Conservation (phyloP, 2,888 invertebrate species). For the Cataglyphis cursor region DNA sequence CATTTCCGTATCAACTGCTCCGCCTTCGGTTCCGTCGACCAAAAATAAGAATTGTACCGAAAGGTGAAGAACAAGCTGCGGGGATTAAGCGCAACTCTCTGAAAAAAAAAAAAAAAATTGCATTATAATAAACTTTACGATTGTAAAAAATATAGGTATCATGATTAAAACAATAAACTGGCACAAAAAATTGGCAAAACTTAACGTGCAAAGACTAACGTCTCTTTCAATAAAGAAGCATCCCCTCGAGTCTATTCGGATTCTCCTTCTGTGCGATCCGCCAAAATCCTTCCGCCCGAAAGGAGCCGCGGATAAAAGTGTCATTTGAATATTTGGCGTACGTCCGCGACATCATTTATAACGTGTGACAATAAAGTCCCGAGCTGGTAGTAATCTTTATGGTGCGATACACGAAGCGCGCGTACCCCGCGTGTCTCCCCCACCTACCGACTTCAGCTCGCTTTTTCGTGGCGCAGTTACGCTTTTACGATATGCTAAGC, state of each 20-base stretch:
- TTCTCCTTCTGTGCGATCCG: constrained; percentile 62
- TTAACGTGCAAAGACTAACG: constrained; percentile 69
- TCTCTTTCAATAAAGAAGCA: constrained; percentile 81
- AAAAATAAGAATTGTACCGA: constrained; percentile 53
- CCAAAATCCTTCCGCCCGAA: constrained; percentile 82
- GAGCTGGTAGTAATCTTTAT: constrained; percentile 85
- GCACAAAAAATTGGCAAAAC: not conserved
- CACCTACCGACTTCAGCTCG: constrained; percentile 43
- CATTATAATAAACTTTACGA: not conserved
- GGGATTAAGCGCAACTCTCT: not conserved
- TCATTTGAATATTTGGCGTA: constrained; percentile 85
- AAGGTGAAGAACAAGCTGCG: constrained; percentile 25
- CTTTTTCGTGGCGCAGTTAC: constrained; percentile 57
- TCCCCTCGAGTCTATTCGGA: constrained; percentile 69
- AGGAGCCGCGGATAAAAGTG: constrained; percentile 84
- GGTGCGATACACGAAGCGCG: constrained; percentile 80
- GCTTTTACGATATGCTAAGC: constrained; percentile 83
- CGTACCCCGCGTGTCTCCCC: constrained; percentile 47
- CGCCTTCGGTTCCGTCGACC: constrained; percentile 56
- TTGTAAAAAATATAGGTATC: not conserved
- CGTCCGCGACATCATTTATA: constrained; percentile 85
- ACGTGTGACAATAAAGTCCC: constrained; percentile 86
- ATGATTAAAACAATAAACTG: not conserved
- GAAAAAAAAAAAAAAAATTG: constrained; percentile 30
- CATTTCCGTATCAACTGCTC: constrained; percentile 81